These are phyloP conservation scores for Lepidurus apus DNA, from an alignment of 1,140 invertebrate species.

Conservation along the genomic window DNA sequence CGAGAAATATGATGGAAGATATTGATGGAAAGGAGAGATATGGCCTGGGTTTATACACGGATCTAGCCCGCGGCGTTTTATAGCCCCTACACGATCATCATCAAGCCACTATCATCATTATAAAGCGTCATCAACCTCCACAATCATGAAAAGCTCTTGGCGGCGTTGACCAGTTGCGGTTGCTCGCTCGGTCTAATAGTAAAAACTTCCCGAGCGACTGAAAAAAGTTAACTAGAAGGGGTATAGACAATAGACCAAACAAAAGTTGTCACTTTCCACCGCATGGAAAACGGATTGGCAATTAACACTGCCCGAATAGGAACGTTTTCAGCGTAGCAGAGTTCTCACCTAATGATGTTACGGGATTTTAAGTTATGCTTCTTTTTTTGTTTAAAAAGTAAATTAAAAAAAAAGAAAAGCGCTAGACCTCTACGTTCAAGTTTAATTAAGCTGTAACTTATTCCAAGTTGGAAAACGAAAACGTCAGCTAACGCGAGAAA, in stretches of 20 bases:
- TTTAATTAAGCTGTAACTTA: conserved; percentile 20
- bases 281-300: neutral
- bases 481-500: conserved; percentile 6
- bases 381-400: neutral
- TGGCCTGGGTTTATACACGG: conserved; percentile 1
- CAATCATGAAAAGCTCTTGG: neutral
- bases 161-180: conserved; percentile 20
- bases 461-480: neutral
- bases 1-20: conserved; percentile 14
- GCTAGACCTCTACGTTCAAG: neutral
- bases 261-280: conserved; percentile 10
- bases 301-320: no score
- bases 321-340: no score
- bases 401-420: neutral
- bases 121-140: conserved; percentile 1
- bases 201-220: neutral
- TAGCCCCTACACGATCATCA: conserved; percentile 21
- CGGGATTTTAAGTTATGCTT: no score
- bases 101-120: conserved; percentile 22
- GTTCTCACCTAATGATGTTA: no score
- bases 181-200: conserved; percentile 16
- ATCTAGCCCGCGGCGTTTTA: neutral
- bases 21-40: conserved; percentile 16
- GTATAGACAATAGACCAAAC: neutral
- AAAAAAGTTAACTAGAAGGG: no score